Percentiles rank a stretch among this genome's conserved stretches.
Evolutionary conservation across 2,888 invertebrate species (phyloP).

Genomic region (Seira ritae): DNA sequence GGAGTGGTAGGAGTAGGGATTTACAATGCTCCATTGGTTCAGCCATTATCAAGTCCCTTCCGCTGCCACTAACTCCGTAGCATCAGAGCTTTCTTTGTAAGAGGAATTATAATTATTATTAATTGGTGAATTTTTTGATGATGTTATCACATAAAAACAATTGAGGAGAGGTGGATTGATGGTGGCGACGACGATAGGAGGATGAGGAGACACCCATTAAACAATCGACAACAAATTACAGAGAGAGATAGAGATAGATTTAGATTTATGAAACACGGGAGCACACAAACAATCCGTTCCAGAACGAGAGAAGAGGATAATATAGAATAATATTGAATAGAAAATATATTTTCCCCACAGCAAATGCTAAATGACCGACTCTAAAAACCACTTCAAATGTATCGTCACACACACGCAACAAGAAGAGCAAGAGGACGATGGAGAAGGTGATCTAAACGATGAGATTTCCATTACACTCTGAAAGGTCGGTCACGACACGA

Average conservation of each 20-base stretch:
- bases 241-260: background rate
- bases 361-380: constrained; percentile 49
- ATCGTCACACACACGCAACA: constrained; percentile 12
- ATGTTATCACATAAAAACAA: background rate
- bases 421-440: constrained; percentile 9
- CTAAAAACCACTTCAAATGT: constrained; percentile 37
- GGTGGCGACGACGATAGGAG: background rate
- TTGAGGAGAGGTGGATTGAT: background rate
- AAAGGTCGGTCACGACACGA: background rate
- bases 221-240: background rate
- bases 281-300: background rate
- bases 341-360: background rate
- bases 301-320: background rate
- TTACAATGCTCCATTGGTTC: constrained; percentile 2
- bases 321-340: too few species aligned
- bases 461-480: constrained; percentile 36
- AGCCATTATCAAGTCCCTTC: background rate
- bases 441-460: background rate
- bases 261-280: too few species aligned
- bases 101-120: background rate
- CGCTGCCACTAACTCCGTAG: background rate
- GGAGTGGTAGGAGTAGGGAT: too few species aligned
- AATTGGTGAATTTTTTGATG: background rate
- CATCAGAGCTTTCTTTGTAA: background rate
- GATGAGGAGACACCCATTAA: background rate